Base-by-base conservation (phyloP, 53 echinoderm and acorn worm species). In the Henricia sp. region DNA sequence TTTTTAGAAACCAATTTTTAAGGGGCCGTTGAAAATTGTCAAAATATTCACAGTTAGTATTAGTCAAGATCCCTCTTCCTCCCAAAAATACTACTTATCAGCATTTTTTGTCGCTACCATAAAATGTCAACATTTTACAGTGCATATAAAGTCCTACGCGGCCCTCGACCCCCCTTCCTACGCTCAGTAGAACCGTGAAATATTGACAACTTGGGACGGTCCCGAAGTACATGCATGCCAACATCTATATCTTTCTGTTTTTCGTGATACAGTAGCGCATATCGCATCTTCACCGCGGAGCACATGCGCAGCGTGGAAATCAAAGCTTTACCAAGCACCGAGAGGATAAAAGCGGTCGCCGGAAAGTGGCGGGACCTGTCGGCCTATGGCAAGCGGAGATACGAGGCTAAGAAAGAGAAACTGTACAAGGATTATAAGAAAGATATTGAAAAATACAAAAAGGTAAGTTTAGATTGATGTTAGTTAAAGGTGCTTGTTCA, bases 391-490 rank as follows among this genome's bases (percentile, higher is more conserved):
- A 99, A 99, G 87, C 90, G 91, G 68, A 92, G 94, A 33, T 99
- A 94, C 60, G 92, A 99, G 43, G 84, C 88, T 0, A 94, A 92
- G 88, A 99, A 94, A 40, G 94, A 94, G 74, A 86, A 88, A 35
- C 77, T 90, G 17, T 66, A 86, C 70, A 99, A 94, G 70, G 88
- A 93, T 23, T 93, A 94, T 52, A 86, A 92, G 77, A 93, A 97
- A 36, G 66, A 86, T 1, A 71, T 94, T 6, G 94, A 92, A 39
- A 97, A 97, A 55, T 97, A 92, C 68, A 92, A 69, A 58, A 88
- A 92, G 92, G 99, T 97, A 28, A 83, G 70, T 33, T 8, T 1
- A 2, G 24, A 60, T n/a, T n/a, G n/a, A n/a, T n/a, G n/a, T n/a
- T n/a, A n/a, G n/a, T n/a, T n/a, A n/a, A n/a, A n/a, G n/a, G n/a